A percentile compares a stretch with the other conserved stretches of the same genome.
Conservation (phyloP, 2,888 invertebrate species). For the Boloria selene region DNA sequence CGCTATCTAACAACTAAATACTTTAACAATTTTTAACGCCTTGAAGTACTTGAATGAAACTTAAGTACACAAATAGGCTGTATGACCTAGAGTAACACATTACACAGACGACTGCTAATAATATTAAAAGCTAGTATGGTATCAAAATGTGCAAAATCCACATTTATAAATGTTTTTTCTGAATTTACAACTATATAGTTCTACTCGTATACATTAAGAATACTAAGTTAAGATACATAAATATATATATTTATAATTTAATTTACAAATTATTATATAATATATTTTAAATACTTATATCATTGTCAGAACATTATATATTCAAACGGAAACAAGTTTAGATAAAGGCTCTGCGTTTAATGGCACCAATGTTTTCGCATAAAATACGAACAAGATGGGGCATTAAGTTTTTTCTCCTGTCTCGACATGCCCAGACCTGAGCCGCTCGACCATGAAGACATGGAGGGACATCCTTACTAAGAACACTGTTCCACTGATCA, state of each 20-base stretch:
- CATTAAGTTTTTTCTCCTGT: constrained; percentile 69
- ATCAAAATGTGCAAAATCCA: too few relatives aligned
- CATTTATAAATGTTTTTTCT: neutral
- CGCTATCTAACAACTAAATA: too few relatives aligned
- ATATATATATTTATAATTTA: too few relatives aligned
- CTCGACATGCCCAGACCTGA: constrained; percentile 65
- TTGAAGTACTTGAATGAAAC: too few relatives aligned
- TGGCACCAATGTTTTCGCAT: constrained; percentile 70
- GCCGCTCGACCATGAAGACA: constrained; percentile 75
- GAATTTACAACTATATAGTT: too few relatives aligned
- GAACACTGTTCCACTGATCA: constrained; percentile 15
- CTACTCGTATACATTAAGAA: too few relatives aligned
- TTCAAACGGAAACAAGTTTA: constrained; percentile 70
- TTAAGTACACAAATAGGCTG: too few relatives aligned
- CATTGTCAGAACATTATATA: constrained; percentile 45
- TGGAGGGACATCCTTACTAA: constrained; percentile 77
- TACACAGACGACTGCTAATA: too few relatives aligned
- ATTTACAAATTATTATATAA: neutral
- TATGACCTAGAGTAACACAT: too few relatives aligned
- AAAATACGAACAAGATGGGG: constrained; percentile 65
- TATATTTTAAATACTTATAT: constrained; percentile 6
- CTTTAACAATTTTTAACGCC: too few relatives aligned
- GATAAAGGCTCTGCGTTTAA: constrained; percentile 62
- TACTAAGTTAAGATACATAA: too few relatives aligned
- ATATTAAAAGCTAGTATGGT: too few relatives aligned